Evolutionary conservation across 2,113 vertebrate species (phyloP).

Genomic region (Naja naja): DNA sequence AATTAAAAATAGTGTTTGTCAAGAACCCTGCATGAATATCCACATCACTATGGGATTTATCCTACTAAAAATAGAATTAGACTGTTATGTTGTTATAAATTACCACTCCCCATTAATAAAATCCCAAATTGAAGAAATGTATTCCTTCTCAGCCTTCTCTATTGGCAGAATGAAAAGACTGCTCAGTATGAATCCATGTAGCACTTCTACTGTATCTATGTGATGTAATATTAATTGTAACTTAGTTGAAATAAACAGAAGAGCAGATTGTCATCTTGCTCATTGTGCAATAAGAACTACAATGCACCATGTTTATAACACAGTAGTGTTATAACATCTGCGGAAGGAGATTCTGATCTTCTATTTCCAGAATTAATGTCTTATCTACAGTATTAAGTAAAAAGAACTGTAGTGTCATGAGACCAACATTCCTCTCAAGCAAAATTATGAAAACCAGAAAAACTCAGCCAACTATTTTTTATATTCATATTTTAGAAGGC

Average conservation of each 20-base stretch:
- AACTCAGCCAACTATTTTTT: background rate
- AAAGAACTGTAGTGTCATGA: conserved; percentile 4
- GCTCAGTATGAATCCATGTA: background rate
- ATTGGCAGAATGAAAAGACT: background rate
- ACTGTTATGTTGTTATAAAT: background rate
- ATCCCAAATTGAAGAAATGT: background rate
- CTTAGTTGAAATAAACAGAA: background rate
- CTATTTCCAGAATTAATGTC: conserved; percentile 3
- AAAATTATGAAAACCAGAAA: background rate
- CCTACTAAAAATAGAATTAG: background rate
- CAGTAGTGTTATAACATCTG: background rate
- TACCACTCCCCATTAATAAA: background rate
- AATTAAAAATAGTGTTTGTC: background rate
- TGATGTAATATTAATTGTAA: background rate
- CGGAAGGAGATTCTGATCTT: conserved; percentile 14
- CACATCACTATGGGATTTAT: background rate
- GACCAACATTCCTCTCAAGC: background rate
- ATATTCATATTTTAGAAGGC: background rate
- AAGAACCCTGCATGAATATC: background rate
- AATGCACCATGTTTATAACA: conserved; percentile 31
- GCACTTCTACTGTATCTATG: background rate
- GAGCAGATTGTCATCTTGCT: background rate
- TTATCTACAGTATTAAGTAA: background rate
- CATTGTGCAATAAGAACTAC: background rate
- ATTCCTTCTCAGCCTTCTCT: background rate